These are phyloP conservation scores for Sceloporus tristichus DNA, from an alignment of 2,113 vertebrate genomes.

Conservation along the genomic window DNA sequence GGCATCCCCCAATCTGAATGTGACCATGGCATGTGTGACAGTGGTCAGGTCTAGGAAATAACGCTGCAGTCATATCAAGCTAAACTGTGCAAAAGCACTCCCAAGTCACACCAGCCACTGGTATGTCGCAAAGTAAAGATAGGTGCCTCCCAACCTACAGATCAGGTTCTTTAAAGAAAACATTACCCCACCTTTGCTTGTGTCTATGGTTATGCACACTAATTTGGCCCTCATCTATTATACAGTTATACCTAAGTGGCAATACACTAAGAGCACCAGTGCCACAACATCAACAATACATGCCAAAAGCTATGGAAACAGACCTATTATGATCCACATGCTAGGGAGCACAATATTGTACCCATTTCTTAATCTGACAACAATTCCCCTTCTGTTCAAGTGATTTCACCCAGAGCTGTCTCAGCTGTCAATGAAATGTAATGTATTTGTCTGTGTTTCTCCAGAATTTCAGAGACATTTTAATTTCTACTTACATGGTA, in stretches of 20 bases:
- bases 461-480: rapidly evolving
- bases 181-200: neutral
- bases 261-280: neutral
- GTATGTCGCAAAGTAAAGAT: neutral
- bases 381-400: neutral
- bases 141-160: neutral
- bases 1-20: no score
- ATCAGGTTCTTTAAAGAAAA: neutral
- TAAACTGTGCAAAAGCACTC: neutral
- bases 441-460: neutral
- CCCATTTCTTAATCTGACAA: neutral
- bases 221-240: neutral
- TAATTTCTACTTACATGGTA: slow-evolving; percentile 77
- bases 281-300: neutral
- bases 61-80: neutral
- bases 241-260: neutral
- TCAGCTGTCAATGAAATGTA: neutral
- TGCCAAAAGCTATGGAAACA: neutral
- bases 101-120: neutral
- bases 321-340: neutral
- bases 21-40: no score
- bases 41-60: no score
- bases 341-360: neutral
- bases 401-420: neutral
- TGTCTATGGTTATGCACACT: neutral